Base-by-base conservation (phyloP, 2,888 invertebrate species). In the Nudaria mundana region DNA sequence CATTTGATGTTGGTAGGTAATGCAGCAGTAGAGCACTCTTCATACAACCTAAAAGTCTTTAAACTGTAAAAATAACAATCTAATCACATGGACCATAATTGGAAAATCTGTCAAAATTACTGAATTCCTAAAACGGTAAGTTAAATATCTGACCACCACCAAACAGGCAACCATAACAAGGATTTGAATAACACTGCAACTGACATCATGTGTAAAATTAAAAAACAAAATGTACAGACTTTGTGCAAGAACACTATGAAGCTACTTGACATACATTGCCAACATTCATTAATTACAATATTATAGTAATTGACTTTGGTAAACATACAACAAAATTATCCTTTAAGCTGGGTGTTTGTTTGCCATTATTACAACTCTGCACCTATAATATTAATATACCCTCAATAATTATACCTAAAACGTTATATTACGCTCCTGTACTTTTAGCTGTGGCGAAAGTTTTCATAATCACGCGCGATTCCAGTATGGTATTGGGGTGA, bases 371-470 rank as follows among this genome's bases (percentile, higher is more conserved):
- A 14, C 57, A 57, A 61, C 37, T 53, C 55, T 61, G 60, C 70
- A 68, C 66, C 61, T 62, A 55, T n/a, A n/a, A n/a, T n/a, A n/a
- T n/a, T n/a, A 53, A 47, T 48, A 46, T 62, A 70, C 64, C 68
- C 64, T 67, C 49, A 57, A 56, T 57, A 60, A 46, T 54, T 53
- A 44, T 58, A 42, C 35, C 43, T 33, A 37, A 37, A 42, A n/a
- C n/a, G n/a, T n/a, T n/a, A n/a, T n/a, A n/a, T n/a, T n/a, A n/a
- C n/a, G n/a, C n/a, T n/a, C n/a, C n/a, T 25, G 10, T 15, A 22
- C 3, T 30, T 1, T 15, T 16, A 6, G 23, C 12, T 11, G 24
- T 11, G 11, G 12, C 24, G 5, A 11, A 12, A 7, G 24, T 0
- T 6, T 12, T n/a, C n/a, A n/a, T n/a, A n/a, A n/a, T n/a, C n/a